Conservation (phyloP, 2,888 invertebrate species). For the Acleris sparsana region DNA sequence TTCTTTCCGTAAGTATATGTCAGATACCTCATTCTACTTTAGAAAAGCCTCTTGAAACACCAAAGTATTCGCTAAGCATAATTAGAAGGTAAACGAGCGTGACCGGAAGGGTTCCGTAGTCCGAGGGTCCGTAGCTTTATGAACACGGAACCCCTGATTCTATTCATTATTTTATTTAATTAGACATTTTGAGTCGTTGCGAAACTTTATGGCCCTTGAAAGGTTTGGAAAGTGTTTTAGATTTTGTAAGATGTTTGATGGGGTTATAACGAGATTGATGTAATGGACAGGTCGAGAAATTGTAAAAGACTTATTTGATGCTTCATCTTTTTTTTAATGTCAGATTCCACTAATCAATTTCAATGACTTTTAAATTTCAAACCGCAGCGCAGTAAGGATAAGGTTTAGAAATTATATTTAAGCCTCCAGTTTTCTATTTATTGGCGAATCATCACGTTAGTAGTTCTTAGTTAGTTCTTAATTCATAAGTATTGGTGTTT, state of each 20-base stretch:
- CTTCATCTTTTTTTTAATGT: not conserved
- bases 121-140: slow-evolving; percentile 48
- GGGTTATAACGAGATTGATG: slow-evolving; percentile 22
- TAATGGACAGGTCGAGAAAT: slow-evolving; percentile 13
- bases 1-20: not conserved
- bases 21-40: slow-evolving; percentile 43
- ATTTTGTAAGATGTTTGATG: slow-evolving; percentile 34
- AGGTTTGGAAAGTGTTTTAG: slow-evolving; percentile 28
- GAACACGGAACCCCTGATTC: slow-evolving; percentile 40
- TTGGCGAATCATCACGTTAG: no score
- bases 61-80: slow-evolving; percentile 62
- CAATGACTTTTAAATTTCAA: no score
- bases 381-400: no score
- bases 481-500: no score
- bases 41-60: slow-evolving; percentile 31
- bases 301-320: not conserved
- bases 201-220: slow-evolving; percentile 31
- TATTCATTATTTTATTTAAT: slow-evolving; percentile 58
- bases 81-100: slow-evolving; percentile 74
- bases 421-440: no score
- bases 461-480: no score
- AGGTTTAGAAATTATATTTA: no score
- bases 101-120: slow-evolving; percentile 56
- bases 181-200: slow-evolving; percentile 33
- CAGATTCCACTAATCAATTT: no score